Evolutionary conservation across 1,140 invertebrate species (phyloP), one percentile per base, ranked within the genome.

Genomic region (Cydia fagiglandana): DNA sequence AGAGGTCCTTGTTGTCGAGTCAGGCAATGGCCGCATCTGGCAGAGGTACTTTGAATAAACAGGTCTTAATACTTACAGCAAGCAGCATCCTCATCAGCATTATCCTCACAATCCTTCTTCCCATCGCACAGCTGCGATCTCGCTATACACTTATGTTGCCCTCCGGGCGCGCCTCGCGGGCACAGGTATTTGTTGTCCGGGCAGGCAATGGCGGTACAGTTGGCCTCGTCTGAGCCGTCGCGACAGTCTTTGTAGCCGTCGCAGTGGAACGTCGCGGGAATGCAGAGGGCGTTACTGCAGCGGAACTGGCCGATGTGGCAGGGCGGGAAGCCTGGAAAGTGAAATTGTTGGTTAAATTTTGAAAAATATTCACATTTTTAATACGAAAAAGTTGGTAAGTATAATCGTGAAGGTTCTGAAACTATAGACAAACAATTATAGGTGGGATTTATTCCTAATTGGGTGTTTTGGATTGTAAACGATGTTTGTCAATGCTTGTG

Each of bases 131-230:
- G 94, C 86, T 98, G 96, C 1, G 95, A 94, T 77, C 96, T 95
- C 9, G 96, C 95, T 75, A 99, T 99, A 85, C 99, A 99, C 80
- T 97, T 96, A 75, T 96, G 96, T 4, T 94, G 94, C 5, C 95
- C 96, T 13, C 94, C 95, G 0, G 93, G 89, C 0, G 94, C 94
- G 24, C 97, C 95, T 86, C 96, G 94, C 0, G 97, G 97, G 87
- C 98, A 99, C 13, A 98, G 94, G 92, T 98, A 99, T 93, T 98
- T 98, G 82, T 97, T 96, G 77, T 97, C 97, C 10, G 97, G 97
- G 93, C 98, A 99, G 15, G 96, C 95, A 66, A 98, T 97, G 20
- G 96, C 94, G 12, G 96, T 97, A 90, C 98, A 99, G 91, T 98
- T 97, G 73, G 95, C 95, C 89, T 99, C 98, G 87, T 99, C 98